These are phyloP conservation scores for Ichneumon xanthorius DNA, from an alignment of 2,888 invertebrate species.

Conservation along the genomic window DNA sequence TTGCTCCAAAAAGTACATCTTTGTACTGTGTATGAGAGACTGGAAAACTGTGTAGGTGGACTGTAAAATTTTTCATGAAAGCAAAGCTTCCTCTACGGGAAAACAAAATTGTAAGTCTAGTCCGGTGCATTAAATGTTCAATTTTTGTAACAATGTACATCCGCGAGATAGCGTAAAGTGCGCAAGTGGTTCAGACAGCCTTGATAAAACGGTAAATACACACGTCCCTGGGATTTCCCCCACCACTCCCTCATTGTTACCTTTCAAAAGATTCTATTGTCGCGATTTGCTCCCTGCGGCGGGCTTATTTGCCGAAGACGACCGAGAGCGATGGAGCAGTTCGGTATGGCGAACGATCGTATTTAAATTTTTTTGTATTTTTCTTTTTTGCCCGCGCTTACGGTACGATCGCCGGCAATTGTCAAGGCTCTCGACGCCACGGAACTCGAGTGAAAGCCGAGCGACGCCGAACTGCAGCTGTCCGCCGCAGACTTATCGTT, in stretches of 20 bases:
- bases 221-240: slow-evolving; percentile 23
- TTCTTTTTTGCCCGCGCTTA: background rate
- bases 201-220: background rate
- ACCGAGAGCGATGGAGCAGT: background rate
- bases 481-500: slow-evolving; percentile 22
- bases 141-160: background rate
- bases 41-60: background rate
- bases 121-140: background rate
- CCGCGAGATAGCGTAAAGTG: background rate
- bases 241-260: background rate
- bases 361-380: background rate
- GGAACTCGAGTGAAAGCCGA: slow-evolving; percentile 23
- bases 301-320: slow-evolving; percentile 8
- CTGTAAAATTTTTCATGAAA: background rate
- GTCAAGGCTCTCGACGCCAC: slow-evolving; percentile 5
- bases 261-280: slow-evolving; percentile 18
- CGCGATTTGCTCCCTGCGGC: background rate
- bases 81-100: too few relatives aligned
- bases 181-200: background rate
- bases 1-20: too few relatives aligned
- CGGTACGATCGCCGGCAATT: background rate
- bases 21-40: too few relatives aligned
- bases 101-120: background rate
- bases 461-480: slow-evolving; percentile 12
- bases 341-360: background rate